A percentile compares a stretch with the other conserved stretches of the same genome.
phyloP scores from a whole-genome alignment of 92 coral and sea anemone species.

The Epizoanthus illoricatus region DNA sequence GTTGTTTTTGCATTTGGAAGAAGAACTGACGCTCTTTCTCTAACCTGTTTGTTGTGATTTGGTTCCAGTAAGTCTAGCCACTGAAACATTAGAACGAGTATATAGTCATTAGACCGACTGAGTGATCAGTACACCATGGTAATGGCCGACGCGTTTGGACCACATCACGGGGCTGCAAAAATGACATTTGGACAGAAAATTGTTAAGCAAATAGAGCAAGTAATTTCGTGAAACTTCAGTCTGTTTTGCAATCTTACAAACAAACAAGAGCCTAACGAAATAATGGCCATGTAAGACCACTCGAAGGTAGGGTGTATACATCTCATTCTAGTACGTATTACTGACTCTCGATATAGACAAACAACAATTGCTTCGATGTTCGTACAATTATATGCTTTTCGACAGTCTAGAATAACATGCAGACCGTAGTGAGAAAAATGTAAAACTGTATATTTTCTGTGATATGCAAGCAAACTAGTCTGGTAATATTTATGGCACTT shows the following conservation, averaged over 20 bases:
- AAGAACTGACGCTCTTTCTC: neutral
- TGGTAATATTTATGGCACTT: no score
- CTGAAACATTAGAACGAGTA: slow-evolving; percentile 32
- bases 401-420: no score
- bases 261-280: slow-evolving; percentile 6
- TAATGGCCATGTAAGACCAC: neutral
- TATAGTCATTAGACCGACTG: neutral
- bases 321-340: no score
- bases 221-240: neutral
- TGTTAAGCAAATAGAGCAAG: neutral
- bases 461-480: no score
- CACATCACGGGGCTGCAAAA: neutral
- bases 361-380: no score
- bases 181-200: neutral
- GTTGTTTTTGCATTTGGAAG: no score
- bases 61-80: slow-evolving; percentile 31
- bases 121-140: neutral
- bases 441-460: no score
- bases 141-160: neutral
- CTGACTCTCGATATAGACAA: no score
- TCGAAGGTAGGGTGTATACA: neutral
- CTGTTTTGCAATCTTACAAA: neutral
- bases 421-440: no score
- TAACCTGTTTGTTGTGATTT: neutral
- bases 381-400: no score